Evolutionary conservation across 2,888 invertebrate species (phyloP).

Genomic region (Aleiodes leptofemur): DNA sequence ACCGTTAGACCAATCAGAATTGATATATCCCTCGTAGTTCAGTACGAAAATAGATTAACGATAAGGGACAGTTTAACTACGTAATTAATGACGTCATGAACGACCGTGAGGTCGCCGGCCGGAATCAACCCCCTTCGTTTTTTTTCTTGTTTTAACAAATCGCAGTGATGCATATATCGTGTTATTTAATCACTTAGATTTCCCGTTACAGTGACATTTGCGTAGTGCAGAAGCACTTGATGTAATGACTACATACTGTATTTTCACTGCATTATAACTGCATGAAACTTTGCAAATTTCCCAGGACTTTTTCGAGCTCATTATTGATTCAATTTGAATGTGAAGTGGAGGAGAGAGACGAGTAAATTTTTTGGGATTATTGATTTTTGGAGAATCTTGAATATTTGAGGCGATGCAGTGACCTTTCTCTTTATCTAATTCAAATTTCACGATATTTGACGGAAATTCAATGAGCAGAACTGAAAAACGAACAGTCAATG

Average conservation of each 20-base stretch:
- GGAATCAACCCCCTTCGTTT: constrained; percentile 2
- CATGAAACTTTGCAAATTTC: too few relatives aligned
- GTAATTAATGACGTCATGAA: constrained; percentile 40
- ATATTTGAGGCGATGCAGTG: too few relatives aligned
- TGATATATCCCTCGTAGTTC: not conserved
- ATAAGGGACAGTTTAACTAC: not conserved
- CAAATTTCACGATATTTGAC: too few relatives aligned
- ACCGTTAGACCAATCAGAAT: constrained; percentile 14
- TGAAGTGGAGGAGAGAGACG: too few relatives aligned
- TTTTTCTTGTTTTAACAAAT: constrained; percentile 8
- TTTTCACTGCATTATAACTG: constrained; percentile 8
- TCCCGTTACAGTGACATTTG: not conserved
- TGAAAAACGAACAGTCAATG: too few relatives aligned
- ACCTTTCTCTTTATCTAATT: too few relatives aligned
- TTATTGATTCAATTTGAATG: not conserved
- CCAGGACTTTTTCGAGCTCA: too few relatives aligned
- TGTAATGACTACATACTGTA: not conserved
- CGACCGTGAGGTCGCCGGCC: constrained; percentile 38
- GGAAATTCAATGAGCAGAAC: too few relatives aligned
- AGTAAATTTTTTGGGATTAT: too few relatives aligned
- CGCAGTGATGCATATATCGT: not conserved
- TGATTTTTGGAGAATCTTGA: too few relatives aligned
- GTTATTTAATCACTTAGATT: not conserved
- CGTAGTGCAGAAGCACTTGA: not conserved
- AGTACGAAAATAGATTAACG: constrained; percentile 10